Evolutionary conservation across 2,888 invertebrate species (phyloP), one percentile per base, ranked within the genome.

Genomic region (Mythimna albipuncta): DNA sequence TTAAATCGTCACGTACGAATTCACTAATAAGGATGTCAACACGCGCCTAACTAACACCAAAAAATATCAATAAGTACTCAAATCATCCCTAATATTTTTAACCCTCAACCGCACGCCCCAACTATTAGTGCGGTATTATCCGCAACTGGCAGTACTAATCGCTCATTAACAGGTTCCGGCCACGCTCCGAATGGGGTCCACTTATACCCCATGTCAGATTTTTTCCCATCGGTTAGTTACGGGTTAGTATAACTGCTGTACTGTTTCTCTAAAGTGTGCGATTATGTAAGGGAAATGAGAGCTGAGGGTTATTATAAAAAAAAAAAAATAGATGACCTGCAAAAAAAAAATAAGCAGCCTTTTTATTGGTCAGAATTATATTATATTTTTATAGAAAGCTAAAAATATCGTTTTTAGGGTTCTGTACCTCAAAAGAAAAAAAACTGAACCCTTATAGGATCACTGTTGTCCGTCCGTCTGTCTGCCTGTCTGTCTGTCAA

Each of bases 131-230:
- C 82, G 88, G 94, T 91, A 94, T 95, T 95, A 95, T 94, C 93
- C 93, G 91, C 92, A 93, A 94, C 94, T 94, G 93, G 95, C 92
- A 95, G 95, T 94, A 94, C 95, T 95, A 95, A 96, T 96, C 95
- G 95, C 93, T 94, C 94, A 93, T 95, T 95, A 95, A 90, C 89
- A 89, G 89, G 94, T 95, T 93, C 94, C 94, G 95, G 94, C 84
- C 91, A 89, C 88, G 86, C 88, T 84, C 82, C 81, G 38, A 83
- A 86, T 79, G 81, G 85, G 87, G 86, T 82, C 81, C 82, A 78
- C 77, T 83, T 79, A 82, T 69, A 76, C 71, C 77, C 85, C 73
- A 76, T 77, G 77, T 80, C 75, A 76, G 64, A 80, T 72, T 82
- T 79, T 82, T 86, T 87, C 85, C 85, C 86, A 88, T 81, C 72